Base-by-base conservation (phyloP, 2,888 invertebrate species). In the Phorcus lineatus region DNA sequence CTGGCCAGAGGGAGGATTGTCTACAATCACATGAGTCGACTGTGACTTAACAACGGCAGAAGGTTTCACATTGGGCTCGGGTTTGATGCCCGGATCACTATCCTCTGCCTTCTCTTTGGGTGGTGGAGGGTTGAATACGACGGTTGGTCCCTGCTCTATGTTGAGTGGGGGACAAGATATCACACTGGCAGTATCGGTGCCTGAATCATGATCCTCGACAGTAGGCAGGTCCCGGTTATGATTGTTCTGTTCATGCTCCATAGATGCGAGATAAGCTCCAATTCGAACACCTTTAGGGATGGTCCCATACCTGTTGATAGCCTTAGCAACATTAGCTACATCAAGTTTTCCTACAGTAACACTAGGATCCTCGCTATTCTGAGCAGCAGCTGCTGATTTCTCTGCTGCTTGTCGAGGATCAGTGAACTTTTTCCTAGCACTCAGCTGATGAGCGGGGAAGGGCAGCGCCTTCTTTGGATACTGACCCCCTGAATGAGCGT, bases 201-300 rank as follows among this genome's bases (percentile, higher is more conserved):
- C 91, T 24, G 91, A 90, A 82, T 90, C 91, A 57, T 88, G 89
- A 81, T 90, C 90, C 47, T 90, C 90, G 7, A 88, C 83, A 1
- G 87, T 83, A 3, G 88, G 83, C 80, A 88, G 80, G 75, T 88
- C 86, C n/a, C 86, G 86, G 74, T 84, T 81, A 74, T 86, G 83
- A 87, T 85, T 91, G 88, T 88, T 92, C 86, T 86, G 92, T 84
- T 85, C 92, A 83, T 88, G 91, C 87, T 90, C 86, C 90, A 99
- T 94, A 6, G 98, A 98, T 93, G 99, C 98, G 79, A 99, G 94
- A 93, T 97, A 99, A 7, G 98, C 99, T 47, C 98, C 98, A 88
- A 99, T 99, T 86, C 99, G 95, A 13, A 98, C 98, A 74, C 97
- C 98, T 94, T 99, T 99, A 0, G 99, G 99, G 90, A 99, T 94